Evolutionary conservation across 1,140 invertebrate species (phyloP).

Genomic region (Formica exsecta): DNA sequence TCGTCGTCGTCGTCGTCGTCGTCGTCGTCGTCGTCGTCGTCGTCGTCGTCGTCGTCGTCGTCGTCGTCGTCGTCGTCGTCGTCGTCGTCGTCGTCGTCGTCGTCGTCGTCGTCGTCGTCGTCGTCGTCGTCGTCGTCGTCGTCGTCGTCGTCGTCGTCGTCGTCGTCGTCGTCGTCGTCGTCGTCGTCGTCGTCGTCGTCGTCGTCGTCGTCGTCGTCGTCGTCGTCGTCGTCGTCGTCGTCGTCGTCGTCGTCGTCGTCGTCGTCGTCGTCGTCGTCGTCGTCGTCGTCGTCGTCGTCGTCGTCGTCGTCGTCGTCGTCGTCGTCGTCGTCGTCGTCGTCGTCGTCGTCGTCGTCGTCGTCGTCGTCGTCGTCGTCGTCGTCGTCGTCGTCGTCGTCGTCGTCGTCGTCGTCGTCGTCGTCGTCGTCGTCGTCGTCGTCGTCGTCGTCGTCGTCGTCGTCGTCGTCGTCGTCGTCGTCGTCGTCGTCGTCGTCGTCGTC

Average conservation of each 20-base stretch:
- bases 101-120: slow-evolving; percentile 69
- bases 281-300: slow-evolving; percentile 69
- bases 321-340: slow-evolving; percentile 71
- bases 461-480: slow-evolving; percentile 69
- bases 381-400: slow-evolving; percentile 71
- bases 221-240: slow-evolving; percentile 69
- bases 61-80: slow-evolving; percentile 69
- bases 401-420: slow-evolving; percentile 69
- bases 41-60: slow-evolving; percentile 69
- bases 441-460: slow-evolving; percentile 71
- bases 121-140: slow-evolving; percentile 69
- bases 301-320: slow-evolving; percentile 69
- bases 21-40: slow-evolving; percentile 71
- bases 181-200: slow-evolving; percentile 69
- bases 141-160: slow-evolving; percentile 71
- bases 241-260: slow-evolving; percentile 69
- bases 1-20: slow-evolving; percentile 69
- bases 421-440: slow-evolving; percentile 69
- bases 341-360: slow-evolving; percentile 69
- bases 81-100: slow-evolving; percentile 71
- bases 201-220: slow-evolving; percentile 71
- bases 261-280: slow-evolving; percentile 71
- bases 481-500: slow-evolving; percentile 69
- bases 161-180: slow-evolving; percentile 69
- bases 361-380: slow-evolving; percentile 69